A percentile compares a stretch with the other conserved stretches of the same genome.
Conservation (phyloP, 2,797 vertebrate species). For the Rhinophrynus dorsalis region DNA sequence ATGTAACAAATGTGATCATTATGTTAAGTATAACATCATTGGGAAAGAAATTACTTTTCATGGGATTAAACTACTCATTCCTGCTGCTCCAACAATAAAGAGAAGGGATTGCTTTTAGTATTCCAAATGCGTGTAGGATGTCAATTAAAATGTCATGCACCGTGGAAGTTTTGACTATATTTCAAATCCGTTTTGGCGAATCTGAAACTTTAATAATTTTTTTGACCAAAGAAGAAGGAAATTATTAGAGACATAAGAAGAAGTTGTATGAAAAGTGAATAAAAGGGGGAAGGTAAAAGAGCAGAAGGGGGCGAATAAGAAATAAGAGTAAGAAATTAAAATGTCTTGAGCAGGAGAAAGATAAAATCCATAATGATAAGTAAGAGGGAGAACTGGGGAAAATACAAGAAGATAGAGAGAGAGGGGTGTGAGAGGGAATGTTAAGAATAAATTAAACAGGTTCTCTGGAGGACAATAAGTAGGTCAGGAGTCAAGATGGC, state of each 20-base stretch:
- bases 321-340: no score
- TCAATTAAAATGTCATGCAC: constrained; percentile 46
- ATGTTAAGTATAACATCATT: constrained; percentile 38
- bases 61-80: constrained; percentile 17
- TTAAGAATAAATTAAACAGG: no score
- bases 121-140: constrained; percentile 22
- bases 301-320: not conserved
- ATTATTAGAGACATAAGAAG: not conserved
- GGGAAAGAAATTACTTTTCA: constrained; percentile 38
- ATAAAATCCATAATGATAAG: no score
- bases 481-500: no score
- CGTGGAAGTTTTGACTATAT: constrained; percentile 29
- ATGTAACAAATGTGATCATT: constrained; percentile 44
- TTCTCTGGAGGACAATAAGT: no score
- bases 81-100: constrained; percentile 23
- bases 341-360: no score
- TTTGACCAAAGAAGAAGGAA: constrained; percentile 21
- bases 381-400: no score
- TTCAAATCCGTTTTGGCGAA: constrained; percentile 17
- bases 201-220: constrained; percentile 29
- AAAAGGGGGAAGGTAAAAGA: not conserved
- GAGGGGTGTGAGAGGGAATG: no score
- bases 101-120: constrained; percentile 15
- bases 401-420: no score
- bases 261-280: not conserved